These are phyloP conservation scores for Augiades crinisus DNA, from an alignment of 2,888 invertebrate genomes.

Conservation along the genomic window DNA sequence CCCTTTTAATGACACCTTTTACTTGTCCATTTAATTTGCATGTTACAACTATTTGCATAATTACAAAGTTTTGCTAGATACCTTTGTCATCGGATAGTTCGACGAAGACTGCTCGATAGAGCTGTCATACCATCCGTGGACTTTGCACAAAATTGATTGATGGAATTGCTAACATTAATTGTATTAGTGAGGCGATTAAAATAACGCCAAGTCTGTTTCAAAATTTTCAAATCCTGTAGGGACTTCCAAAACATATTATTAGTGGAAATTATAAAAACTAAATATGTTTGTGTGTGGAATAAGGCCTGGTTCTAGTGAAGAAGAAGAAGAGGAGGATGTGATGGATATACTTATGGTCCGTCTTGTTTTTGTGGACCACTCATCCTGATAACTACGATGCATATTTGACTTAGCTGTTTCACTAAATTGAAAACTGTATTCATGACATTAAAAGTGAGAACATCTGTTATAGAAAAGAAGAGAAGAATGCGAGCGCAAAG, in stretches of 20 bases:
- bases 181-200: not conserved
- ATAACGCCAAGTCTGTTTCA: too few relatives aligned
- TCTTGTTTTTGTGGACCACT: not conserved
- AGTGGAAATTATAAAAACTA: not conserved
- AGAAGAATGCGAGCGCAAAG: conserved; percentile 96
- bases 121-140: conserved; percentile 26
- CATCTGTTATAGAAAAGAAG: conserved; percentile 81
- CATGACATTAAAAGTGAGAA: not conserved
- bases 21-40: conserved; percentile 72
- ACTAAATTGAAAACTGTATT: too few relatives aligned
- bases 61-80: conserved; percentile 51
- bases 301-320: conserved; percentile 78
- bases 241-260: not conserved
- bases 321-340: conserved; percentile 82
- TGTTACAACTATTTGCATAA: conserved; percentile 64
- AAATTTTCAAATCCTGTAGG: not conserved
- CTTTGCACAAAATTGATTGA: not conserved
- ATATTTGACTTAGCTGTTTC: too few relatives aligned
- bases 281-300: conserved; percentile 82
- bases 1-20: conserved; percentile 62
- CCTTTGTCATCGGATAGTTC: conserved; percentile 48
- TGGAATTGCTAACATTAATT: not conserved
- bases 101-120: conserved; percentile 36
- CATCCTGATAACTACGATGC: too few relatives aligned
- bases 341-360: conserved; percentile 72